These are phyloP conservation scores for Coenobita brevimanus DNA, from an alignment of 1,140 invertebrate genomes.

Conservation along the genomic window DNA sequence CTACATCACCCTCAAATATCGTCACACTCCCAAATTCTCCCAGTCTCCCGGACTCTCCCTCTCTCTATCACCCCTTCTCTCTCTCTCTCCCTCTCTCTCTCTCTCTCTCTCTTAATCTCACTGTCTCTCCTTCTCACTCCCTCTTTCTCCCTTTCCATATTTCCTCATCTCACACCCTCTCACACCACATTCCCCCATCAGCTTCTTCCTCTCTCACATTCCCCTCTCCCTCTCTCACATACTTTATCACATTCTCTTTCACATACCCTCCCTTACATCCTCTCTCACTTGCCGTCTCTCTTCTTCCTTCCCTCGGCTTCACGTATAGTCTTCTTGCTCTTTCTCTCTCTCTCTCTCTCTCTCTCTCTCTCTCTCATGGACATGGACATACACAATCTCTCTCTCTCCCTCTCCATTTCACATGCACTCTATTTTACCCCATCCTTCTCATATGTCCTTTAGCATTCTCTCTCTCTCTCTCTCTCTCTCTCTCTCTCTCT, in stretches of 20 bases:
- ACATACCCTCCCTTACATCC: neutral
- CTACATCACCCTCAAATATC: neutral
- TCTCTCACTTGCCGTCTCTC: neutral
- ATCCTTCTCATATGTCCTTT: no score
- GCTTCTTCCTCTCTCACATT: neutral
- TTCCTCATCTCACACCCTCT: neutral
- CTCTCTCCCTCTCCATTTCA: no score
- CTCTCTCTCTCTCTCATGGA: constrained; percentile 2
- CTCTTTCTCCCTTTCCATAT: no score
- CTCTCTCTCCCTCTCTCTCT: neutral
- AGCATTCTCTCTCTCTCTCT: no score
- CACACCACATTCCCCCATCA: neutral
- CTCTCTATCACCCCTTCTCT: neutral
- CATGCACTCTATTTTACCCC: no score
- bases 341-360: neutral
- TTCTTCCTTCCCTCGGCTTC: no score
- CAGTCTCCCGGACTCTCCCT: neutral
- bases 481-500: no score
- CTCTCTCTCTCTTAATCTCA: no score
- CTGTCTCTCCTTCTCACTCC: no score
- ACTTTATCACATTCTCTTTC: neutral
- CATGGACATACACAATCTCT: no score
- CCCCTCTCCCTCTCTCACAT: neutral
- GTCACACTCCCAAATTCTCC: no score
- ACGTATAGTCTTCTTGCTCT: neutral